Evolutionary conservation across 1,140 invertebrate genomes (phyloP).

Genomic region (Druon quercuslanigerum): DNA sequence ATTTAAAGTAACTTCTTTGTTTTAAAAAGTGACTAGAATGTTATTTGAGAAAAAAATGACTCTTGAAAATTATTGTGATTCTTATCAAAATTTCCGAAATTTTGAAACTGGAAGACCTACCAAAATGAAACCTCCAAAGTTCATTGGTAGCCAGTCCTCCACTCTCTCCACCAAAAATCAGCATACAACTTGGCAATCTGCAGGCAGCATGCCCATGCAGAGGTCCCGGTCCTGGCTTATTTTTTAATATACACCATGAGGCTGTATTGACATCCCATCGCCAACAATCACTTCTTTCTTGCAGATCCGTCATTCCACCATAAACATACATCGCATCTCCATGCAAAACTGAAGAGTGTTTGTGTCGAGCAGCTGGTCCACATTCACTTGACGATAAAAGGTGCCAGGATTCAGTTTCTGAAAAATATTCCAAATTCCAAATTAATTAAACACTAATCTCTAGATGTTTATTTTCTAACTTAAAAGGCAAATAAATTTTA

Average conservation of each 20-base stretch:
- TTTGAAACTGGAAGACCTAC: constrained; percentile 72
- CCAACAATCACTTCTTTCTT: constrained; percentile 90
- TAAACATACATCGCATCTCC: constrained; percentile 90
- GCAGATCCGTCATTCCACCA: constrained; percentile 92
- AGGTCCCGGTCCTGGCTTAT: constrained; percentile 83
- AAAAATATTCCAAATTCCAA: constrained; percentile 45
- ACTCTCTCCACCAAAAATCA: constrained; percentile 89
- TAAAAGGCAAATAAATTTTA: too few species aligned
- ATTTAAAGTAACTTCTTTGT: too few species aligned
- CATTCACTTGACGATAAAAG: constrained; percentile 76
- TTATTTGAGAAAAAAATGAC: too few species aligned
- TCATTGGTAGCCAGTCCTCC: constrained; percentile 85
- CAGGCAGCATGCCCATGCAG: constrained; percentile 89
- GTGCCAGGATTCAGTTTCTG: constrained; percentile 88
- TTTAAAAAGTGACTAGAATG: too few species aligned
- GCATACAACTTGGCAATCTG: constrained; percentile 86
- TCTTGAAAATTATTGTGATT: too few species aligned
- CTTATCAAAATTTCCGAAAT: too few species aligned
- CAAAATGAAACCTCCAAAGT: constrained; percentile 91
- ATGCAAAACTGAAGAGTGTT: constrained; percentile 89
- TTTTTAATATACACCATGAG: constrained; percentile 83
- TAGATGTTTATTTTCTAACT: too few species aligned
- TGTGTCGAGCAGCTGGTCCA: constrained; percentile 85
- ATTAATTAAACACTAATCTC: too few species aligned
- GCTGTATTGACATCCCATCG: constrained; percentile 83